Base-by-base conservation (phyloP, 1,140 invertebrate genomes). In the Pogonognathellus flavescens region DNA sequence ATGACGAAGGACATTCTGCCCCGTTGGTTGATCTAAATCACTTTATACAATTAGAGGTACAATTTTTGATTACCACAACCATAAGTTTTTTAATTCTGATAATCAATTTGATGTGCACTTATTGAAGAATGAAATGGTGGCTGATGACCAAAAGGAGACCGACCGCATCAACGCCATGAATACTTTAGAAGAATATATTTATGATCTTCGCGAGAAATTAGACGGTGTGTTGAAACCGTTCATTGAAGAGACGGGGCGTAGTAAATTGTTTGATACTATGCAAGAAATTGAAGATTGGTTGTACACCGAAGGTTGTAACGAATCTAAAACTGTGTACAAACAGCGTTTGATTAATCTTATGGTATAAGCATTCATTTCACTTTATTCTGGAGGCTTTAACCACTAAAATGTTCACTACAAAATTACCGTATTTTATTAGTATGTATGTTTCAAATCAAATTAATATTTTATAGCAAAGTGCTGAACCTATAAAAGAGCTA, bases 161-260 rank as follows among this genome's bases (percentile, higher is more conserved):
- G 97, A 99, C 90, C 93, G 97, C 76, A 94, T 96, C 20, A 97
- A 99, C 91, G 96, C 96, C 0, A 95, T 97, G 89, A 99, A 99
- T 92, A 95, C 97, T 6, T 93, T 99, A 0, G 98, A 99, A 91
- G 98, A 99, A 91, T 99, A 99, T 90, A 96, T 99, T 18, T 99
- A 99, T 90, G 97, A 99, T 88, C 93, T 98, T 90, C 93, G 98
- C 83, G 94, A 95, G 25, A 97, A 97, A 90, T 89, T 98, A 16
- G 95, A 95, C 18, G 95, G 94, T 84, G 92, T 95, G 31, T 92
- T 97, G 25, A 94, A 94, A 84, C 92, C 93, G 8, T 99, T 94
- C 89, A 93, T 98, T 3, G 92, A 93, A 5, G 95, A 97, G 84
- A 90, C 91, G 6, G 95, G 96, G 85, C 93, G 94, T 87, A 92